Evolutionary conservation across 2,113 vertebrate genomes (phyloP).

Genomic region (Chaetops frenatus): DNA sequence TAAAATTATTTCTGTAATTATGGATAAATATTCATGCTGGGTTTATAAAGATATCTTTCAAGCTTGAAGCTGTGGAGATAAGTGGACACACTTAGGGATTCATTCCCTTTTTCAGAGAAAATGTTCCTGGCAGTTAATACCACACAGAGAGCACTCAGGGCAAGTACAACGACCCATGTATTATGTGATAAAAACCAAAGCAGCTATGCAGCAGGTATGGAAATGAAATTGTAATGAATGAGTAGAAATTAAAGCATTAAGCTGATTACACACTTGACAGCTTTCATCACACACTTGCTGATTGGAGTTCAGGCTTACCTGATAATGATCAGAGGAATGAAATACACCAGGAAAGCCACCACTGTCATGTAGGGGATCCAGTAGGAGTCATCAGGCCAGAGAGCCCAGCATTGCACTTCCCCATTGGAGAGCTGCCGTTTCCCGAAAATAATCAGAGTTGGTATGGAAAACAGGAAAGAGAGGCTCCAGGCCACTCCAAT

Average conservation of each 20-base stretch:
- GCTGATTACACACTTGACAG: background rate
- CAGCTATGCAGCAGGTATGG: background rate
- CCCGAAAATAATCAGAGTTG: slow-evolving; percentile 77
- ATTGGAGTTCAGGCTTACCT: slow-evolving; percentile 48
- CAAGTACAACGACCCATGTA: rapidly evolving
- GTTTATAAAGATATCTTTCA: background rate
- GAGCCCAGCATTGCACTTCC: slow-evolving; percentile 78
- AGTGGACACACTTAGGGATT: background rate
- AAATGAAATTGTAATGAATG: background rate
- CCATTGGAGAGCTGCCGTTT: slow-evolving; percentile 72
- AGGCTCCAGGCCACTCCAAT: slow-evolving; percentile 71
- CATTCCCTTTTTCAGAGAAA: background rate
- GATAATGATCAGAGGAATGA: slow-evolving; percentile 77
- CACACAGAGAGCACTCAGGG: background rate
- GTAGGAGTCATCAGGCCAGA: slow-evolving; percentile 78
- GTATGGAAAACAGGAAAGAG: slow-evolving; percentile 77
- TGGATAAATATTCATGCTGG: background rate
- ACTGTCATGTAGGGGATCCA: slow-evolving; percentile 78
- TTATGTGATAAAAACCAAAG: background rate
- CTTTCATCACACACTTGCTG: background rate
- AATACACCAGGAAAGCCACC: slow-evolving; percentile 77
- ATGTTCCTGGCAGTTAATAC: background rate
- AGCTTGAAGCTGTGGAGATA: background rate
- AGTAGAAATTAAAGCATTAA: slow-evolving; percentile 9
- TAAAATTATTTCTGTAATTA: background rate